Evolutionary conservation across 2,888 invertebrate species (phyloP).

Genomic region (Drosophila parthenogenetica): DNA sequence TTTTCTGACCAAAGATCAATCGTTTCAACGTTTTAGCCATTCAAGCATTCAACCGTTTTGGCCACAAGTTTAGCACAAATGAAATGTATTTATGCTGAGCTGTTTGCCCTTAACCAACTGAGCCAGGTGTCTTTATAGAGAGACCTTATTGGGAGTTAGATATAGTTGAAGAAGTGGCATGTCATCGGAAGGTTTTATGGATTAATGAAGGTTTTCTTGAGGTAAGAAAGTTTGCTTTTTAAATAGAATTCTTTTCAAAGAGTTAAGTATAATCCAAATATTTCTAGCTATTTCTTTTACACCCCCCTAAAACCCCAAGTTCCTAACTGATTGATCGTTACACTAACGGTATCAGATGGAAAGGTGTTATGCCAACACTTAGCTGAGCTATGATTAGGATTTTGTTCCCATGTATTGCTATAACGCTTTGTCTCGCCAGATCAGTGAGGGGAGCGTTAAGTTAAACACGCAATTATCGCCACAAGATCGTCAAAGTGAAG

Average conservation of each 20-base stretch:
- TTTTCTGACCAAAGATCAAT: slow-evolving; percentile 73
- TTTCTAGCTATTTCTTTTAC: too few relatives aligned
- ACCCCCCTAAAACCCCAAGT: neutral
- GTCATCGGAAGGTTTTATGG: neutral
- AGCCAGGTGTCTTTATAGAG: slow-evolving; percentile 11
- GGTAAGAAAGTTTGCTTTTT: too few relatives aligned
- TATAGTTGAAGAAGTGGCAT: neutral
- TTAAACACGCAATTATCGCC: slow-evolving; percentile 75
- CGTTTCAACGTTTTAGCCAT: slow-evolving; percentile 39
- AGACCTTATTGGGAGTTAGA: neutral
- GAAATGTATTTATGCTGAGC: slow-evolving; percentile 18
- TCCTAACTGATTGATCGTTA: neutral
- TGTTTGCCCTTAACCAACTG: slow-evolving; percentile 19
- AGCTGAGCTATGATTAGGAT: slow-evolving; percentile 5
- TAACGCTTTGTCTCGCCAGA: slow-evolving; percentile 6
- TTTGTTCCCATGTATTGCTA: slow-evolving; percentile 1
- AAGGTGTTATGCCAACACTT: slow-evolving; percentile 11
- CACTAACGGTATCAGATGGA: slow-evolving; percentile 3
- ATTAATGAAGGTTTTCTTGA: neutral
- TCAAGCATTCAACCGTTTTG: neutral
- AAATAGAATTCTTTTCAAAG: too few relatives aligned
- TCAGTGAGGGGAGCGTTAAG: slow-evolving; percentile 32
- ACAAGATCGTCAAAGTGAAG: slow-evolving; percentile 31
- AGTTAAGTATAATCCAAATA: too few relatives aligned
- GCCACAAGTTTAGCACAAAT: slow-evolving; percentile 25